Conservation (phyloP, 2,113 vertebrate species). For the Bubo bubo region DNA sequence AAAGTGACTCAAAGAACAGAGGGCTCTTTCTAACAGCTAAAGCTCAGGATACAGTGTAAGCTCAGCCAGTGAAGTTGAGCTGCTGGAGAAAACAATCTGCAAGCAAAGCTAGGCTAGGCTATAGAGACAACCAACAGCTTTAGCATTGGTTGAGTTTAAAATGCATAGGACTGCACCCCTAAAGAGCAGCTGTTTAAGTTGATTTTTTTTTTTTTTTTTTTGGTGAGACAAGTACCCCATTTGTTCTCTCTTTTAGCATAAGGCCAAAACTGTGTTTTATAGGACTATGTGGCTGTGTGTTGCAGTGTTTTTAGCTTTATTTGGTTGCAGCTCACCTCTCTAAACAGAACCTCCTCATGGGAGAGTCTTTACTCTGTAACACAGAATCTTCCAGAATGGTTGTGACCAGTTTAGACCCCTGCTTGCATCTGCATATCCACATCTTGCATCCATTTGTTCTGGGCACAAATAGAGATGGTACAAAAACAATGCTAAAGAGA, state of each 20-base stretch:
- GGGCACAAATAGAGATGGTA: background rate
- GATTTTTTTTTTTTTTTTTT: background rate
- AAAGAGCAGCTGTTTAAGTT: background rate
- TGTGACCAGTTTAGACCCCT: background rate
- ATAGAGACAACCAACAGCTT: background rate
- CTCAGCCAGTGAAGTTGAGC: background rate
- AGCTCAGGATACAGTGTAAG: background rate
- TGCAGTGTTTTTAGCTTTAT: background rate
- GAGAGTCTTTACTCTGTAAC: background rate
- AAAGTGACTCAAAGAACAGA: background rate
- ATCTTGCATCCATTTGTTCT: background rate
- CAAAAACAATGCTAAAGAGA: background rate
- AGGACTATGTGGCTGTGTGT: background rate
- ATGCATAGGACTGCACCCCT: background rate
- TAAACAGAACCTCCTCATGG: background rate
- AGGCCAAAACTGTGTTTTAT: background rate
- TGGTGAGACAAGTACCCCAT: accelerated
- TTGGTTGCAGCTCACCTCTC: background rate
- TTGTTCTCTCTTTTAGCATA: background rate
- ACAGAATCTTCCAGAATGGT: accelerated
- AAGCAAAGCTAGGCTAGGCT: background rate
- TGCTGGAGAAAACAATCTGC: background rate
- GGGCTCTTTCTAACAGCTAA: background rate
- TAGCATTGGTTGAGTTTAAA: background rate
- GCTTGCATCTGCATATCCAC: background rate